Base-by-base conservation (phyloP, 2,888 invertebrate genomes). In the Acheta domesticus region DNA sequence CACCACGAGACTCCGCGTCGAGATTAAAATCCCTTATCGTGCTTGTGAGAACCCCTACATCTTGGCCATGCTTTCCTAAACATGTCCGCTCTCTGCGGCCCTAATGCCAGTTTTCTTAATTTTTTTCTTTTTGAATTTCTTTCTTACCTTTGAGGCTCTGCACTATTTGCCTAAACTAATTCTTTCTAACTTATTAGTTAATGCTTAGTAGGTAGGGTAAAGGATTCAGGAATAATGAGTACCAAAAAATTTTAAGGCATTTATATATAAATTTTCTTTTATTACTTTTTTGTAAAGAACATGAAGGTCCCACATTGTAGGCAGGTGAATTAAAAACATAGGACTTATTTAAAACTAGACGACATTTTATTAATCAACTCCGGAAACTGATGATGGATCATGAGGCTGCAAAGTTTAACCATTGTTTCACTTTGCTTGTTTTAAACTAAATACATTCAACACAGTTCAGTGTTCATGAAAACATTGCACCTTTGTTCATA, bases 1-100 rank as follows among this genome's bases (percentile, higher is more conserved):
- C 14, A 78, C 62, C 21, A 62, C 80, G 77, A 75, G 79, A 77
- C 49, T 49, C 16, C 20, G 76, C 76, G 50, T 76, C 16, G 79
- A 79, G 76, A 80, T 78, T 77, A 78, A 80, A 49, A 11, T 50
- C 79, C 80, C 21, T 80, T 77, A n/a, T 5, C 14, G 19, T 21
- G 78, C 75, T 62, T 20, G 20, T 50, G 80, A 50, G 49, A 49
- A 75, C 80, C 80, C 80, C 49, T 50, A 48, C 48, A 74, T 77
- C 78, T 78, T 74, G 48, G 48, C 77, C 23, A 20, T 19, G 48
- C 77, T 20, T 62, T 23, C 5, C 11, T 12, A 5, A 77, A 20
- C 48, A 36, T 36, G 36, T 36, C 36, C 36, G 48, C 19, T 36
- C 48, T 48, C 14, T 20, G 23, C 48, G 74, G 48, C 16, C 12